Percentiles rank a stretch among this genome's conserved stretches.
phyloP scores from a whole-genome alignment of 2,113 vertebrate species.

The Alexandromys fortis region DNA sequence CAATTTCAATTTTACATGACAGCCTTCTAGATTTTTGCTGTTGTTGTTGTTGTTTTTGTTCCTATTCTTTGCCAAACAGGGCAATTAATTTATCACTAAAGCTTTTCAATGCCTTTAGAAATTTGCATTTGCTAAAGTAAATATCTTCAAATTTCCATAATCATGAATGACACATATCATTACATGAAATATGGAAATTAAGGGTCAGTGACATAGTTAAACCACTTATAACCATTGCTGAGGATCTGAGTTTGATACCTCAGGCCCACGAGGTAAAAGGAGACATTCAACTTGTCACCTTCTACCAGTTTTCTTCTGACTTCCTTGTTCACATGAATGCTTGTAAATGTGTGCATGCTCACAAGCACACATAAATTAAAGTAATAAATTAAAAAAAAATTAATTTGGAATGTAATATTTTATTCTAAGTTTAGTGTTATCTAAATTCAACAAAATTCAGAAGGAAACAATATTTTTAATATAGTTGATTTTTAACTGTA shows the following conservation, averaged over 20 bases:
- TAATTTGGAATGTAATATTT: background rate
- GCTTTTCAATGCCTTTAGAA: background rate
- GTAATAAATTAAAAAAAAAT: background rate
- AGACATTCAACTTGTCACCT: background rate
- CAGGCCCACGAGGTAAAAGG: background rate
- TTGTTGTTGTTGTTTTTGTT: background rate
- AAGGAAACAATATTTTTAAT: background rate
- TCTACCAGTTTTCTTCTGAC: background rate
- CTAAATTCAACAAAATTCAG: constrained; percentile 46
- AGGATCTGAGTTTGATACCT: background rate
- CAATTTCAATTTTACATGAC: constrained; percentile 67
- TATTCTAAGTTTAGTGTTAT: constrained; percentile 12
- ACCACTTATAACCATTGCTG: background rate
- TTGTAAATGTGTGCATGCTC: background rate
- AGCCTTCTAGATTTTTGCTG: background rate
- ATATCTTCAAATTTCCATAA: constrained; percentile 10
- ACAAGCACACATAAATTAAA: background rate
- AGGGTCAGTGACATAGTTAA: background rate
- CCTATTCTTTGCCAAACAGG: constrained; percentile 34
- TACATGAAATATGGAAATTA: background rate
- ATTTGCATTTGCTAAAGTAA: constrained; percentile 47
- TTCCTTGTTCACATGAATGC: too few species aligned
- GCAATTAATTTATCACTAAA: constrained; percentile 55
- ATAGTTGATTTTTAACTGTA: constrained; percentile 19
- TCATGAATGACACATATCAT: constrained; percentile 32